phyloP scores from a whole-genome alignment of 2,888 invertebrate genomes.

The Choristoneura rosaceana region DNA sequence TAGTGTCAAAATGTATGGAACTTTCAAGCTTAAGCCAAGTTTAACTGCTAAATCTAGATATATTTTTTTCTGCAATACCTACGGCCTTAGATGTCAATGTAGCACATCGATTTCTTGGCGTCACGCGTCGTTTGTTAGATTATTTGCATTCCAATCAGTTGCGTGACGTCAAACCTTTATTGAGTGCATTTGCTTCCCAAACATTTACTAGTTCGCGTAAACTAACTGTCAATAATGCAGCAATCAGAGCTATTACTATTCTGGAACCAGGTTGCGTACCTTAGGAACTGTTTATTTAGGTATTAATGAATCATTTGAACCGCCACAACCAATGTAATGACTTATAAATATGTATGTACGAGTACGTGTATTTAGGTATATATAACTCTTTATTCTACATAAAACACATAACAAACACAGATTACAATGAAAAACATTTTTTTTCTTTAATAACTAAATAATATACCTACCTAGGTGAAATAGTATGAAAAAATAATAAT shows the following conservation, averaged over 20 bases:
- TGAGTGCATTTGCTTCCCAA: conserved; percentile 45
- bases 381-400: no score
- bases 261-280: conserved; percentile 17
- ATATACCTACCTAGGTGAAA: no score
- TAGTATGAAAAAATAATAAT: background rate
- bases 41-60: no score
- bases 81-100: background rate
- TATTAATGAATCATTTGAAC: background rate
- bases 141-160: conserved; percentile 29
- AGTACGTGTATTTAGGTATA: background rate
- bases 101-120: conserved; percentile 8
- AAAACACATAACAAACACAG: no score
- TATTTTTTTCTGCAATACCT: no score
- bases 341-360: background rate
- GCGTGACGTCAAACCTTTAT: conserved; percentile 49
- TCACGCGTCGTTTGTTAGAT: conserved; percentile 19
- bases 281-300: background rate
- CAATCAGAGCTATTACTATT: conserved; percentile 20
- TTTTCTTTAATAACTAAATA: no score
- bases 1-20: no score
- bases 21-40: no score
- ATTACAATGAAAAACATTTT: no score
- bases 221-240: conserved; percentile 47
- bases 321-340: background rate
- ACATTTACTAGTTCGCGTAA: conserved; percentile 48